Evolutionary conservation across 2,113 vertebrate species (phyloP).

Genomic region (Pseudorectes ferrugineus): DNA sequence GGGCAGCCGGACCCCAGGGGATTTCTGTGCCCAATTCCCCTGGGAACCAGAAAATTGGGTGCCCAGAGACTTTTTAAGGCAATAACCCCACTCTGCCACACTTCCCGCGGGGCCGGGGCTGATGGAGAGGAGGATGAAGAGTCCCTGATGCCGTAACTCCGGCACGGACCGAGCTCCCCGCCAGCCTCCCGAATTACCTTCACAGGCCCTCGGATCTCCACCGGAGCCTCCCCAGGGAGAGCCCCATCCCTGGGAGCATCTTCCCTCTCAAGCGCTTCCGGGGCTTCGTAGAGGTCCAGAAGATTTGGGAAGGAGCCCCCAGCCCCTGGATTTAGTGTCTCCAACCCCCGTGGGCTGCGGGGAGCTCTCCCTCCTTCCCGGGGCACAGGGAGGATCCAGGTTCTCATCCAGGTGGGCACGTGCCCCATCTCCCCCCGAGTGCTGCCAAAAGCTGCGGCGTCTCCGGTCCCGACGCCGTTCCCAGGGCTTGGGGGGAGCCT

Average conservation of each 20-base stretch:
- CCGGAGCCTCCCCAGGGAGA: background rate
- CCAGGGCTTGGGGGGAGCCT: rapidly evolving
- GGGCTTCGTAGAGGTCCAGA: background rate
- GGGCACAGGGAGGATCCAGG: background rate
- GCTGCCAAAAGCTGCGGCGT: rapidly evolving
- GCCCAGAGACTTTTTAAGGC: background rate
- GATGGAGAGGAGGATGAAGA: background rate
- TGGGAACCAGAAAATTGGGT: rapidly evolving
- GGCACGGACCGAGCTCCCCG: rapidly evolving
- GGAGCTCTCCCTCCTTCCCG: background rate
- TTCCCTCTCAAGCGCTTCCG: background rate
- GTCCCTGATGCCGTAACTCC: rapidly evolving
- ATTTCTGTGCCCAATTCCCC: rapidly evolving
- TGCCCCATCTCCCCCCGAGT: background rate
- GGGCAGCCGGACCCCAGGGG: background rate
- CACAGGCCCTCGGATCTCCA: background rate
- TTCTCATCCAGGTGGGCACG: background rate
- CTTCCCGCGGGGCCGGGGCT: rapidly evolving
- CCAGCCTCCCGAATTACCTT: background rate
- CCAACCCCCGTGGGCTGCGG: background rate
- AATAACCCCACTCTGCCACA: background rate
- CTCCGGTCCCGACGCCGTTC: rapidly evolving
- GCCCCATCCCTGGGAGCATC: background rate
- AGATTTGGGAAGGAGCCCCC: background rate
- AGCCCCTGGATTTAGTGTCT: rapidly evolving